Percentiles rank a stretch among this genome's conserved stretches.
phyloP scores from a whole-genome alignment of 2,797 vertebrate genomes.

The Tamandua tetradactyla region DNA sequence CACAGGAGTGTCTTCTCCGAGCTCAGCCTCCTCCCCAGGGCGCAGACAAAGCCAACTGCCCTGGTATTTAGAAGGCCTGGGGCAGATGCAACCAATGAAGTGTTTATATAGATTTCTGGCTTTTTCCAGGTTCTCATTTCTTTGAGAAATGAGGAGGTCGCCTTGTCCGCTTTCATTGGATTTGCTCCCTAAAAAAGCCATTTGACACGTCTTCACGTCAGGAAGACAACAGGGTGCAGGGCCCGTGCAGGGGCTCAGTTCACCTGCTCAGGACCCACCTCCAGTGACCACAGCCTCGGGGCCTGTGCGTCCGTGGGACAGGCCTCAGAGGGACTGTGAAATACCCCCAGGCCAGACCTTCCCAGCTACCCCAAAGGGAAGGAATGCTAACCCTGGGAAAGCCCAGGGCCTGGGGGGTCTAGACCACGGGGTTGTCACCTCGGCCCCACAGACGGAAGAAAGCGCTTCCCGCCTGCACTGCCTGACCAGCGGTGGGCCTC shows the following conservation, averaged over 20 bases:
- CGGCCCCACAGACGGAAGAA: not conserved
- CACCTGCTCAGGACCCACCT: not conserved
- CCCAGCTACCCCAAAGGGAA: not conserved
- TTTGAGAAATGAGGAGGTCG: slow-evolving; percentile 1
- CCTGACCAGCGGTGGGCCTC: not conserved
- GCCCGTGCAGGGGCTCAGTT: not conserved
- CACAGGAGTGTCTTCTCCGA: not conserved
- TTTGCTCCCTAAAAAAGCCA: not conserved
- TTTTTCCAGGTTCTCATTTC: slow-evolving; percentile 1
- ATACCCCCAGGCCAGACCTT: not conserved
- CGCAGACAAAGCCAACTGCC: not conserved
- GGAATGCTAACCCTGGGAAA: not conserved
- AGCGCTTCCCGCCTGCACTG: not conserved
- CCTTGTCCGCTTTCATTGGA: not conserved
- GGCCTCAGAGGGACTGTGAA: not conserved
- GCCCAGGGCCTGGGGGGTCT: not conserved
- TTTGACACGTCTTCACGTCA: not conserved
- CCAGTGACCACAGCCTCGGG: not conserved
- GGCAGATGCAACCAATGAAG: not conserved
- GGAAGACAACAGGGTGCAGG: not conserved
- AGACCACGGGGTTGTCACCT: not conserved
- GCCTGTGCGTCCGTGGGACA: not conserved
- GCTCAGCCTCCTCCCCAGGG: not conserved
- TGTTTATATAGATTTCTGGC: not conserved
- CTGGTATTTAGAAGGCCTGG: not conserved